A percentile compares a stretch with the other conserved stretches of the same genome.
Conservation (phyloP, 2,797 vertebrate species). For the Sebastiscus albofasciatus region DNA sequence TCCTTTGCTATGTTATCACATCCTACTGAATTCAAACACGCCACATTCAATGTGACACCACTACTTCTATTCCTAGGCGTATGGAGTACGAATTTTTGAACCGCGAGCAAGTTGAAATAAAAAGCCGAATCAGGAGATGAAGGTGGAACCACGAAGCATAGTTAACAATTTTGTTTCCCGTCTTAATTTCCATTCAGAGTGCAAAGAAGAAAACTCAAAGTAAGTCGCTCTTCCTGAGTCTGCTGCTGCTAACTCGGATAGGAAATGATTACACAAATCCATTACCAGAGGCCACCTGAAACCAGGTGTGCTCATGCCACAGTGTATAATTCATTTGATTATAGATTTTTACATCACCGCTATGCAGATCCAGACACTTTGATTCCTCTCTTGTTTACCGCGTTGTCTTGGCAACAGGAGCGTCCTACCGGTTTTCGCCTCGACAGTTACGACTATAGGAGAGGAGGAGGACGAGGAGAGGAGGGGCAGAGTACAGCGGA, state of each 20-base stretch:
- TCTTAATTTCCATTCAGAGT: conserved; percentile 42
- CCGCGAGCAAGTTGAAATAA: conserved; percentile 6
- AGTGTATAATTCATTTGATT: conserved; percentile 68
- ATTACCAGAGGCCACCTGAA: conserved; percentile 51
- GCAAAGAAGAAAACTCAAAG: conserved; percentile 49
- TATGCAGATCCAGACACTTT: conserved; percentile 38
- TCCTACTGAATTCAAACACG: conserved; percentile 10
- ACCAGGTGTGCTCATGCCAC: conserved; percentile 60
- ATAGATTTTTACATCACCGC: conserved; percentile 53
- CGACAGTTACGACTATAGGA: conserved; percentile 6
- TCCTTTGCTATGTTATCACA: neutral
- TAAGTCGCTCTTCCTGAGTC: conserved; percentile 25
- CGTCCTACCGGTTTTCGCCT: conserved; percentile 35
- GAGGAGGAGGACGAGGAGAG: conserved; percentile 1
- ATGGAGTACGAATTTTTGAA: conserved; percentile 18
- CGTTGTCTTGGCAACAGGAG: conserved; percentile 63
- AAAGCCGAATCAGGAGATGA: conserved; percentile 22
- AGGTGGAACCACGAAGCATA: neutral
- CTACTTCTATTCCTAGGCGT: conserved; percentile 17
- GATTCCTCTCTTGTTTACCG: conserved; percentile 59
- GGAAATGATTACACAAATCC: conserved; percentile 58
- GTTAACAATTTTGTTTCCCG: conserved; percentile 45
- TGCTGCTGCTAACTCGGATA: conserved; percentile 36
- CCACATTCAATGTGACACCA: conserved; percentile 20
- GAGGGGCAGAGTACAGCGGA: conserved; percentile 19